Percentiles rank a stretch among this genome's conserved stretches.
Evolutionary conservation across 2,797 vertebrate species (phyloP).

Genomic region (Rousettus madagascariensis): DNA sequence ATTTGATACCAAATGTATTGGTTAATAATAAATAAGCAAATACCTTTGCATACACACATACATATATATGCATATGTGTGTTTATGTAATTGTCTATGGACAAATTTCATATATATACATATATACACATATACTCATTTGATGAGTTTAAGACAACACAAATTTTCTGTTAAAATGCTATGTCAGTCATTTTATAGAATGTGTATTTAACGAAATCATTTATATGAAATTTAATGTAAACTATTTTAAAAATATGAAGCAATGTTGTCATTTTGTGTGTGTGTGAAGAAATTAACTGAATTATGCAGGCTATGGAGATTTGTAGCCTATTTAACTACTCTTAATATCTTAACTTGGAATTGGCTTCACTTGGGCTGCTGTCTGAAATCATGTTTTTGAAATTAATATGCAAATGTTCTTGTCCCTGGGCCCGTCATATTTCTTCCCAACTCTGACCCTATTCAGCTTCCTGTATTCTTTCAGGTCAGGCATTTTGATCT

Average conservation of each 20-base stretch:
- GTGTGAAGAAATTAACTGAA: neutral
- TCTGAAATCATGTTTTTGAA: slow-evolving; percentile 14
- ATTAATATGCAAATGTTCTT: neutral
- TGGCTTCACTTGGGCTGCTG: neutral
- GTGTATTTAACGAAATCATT: slow-evolving; percentile 65
- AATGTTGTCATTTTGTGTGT: neutral
- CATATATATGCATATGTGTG: neutral
- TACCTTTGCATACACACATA: neutral
- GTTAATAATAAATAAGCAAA: neutral
- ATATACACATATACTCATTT: neutral
- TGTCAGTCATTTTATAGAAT: slow-evolving; percentile 56
- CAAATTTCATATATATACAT: neutral
- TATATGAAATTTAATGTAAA: slow-evolving; percentile 60
- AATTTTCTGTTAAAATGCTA: slow-evolving; percentile 74
- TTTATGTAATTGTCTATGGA: neutral
- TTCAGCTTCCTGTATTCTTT: neutral
- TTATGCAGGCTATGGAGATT: neutral
- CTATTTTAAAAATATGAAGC: slow-evolving; percentile 64
- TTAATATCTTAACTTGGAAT: neutral
- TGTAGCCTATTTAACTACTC: neutral
- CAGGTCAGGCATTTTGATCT: neutral
- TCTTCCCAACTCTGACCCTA: neutral
- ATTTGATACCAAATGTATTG: slow-evolving; percentile 60
- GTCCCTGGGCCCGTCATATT: neutral
- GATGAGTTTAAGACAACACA: slow-evolving; percentile 69